Conservation (phyloP, 2,113 vertebrate species). For the Anoplopoma fimbria region DNA sequence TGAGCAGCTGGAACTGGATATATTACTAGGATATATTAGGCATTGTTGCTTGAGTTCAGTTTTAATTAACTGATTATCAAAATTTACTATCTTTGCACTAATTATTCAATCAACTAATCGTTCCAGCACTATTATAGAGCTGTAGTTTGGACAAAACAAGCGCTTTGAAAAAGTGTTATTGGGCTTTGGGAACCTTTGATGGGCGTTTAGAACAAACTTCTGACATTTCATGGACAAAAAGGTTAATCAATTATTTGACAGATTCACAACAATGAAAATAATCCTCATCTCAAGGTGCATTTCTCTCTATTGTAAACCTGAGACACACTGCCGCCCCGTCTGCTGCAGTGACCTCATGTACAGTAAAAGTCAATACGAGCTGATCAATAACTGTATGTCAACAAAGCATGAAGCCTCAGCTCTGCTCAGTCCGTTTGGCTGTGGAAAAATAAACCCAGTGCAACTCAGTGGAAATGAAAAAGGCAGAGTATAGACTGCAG, state of each 20-base stretch:
- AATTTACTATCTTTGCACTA: background rate
- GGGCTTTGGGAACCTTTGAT: background rate
- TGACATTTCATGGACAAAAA: background rate
- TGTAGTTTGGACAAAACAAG: background rate
- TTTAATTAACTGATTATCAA: background rate
- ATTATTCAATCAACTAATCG: background rate
- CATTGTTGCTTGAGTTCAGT: background rate
- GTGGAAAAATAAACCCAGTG: constrained; percentile 24
- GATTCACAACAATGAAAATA: background rate
- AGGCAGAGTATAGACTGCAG: background rate
- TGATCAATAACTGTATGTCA: constrained; percentile 62
- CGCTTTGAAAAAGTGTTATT: background rate
- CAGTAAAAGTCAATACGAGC: constrained; percentile 30
- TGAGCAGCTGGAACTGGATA: background rate
- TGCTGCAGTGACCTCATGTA: constrained; percentile 57
- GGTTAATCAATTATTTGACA: background rate
- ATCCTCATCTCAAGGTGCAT: background rate
- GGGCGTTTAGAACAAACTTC: background rate
- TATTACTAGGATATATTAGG: background rate
- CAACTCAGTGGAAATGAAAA: no score
- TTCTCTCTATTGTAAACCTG: background rate
- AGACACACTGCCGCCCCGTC: constrained; percentile 2
- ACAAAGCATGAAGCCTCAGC: constrained; percentile 46
- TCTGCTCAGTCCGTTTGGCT: background rate
- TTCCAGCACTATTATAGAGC: background rate